Base-by-base conservation (phyloP, 2,797 vertebrate genomes). In the Acipenser oxyrinchus region DNA sequence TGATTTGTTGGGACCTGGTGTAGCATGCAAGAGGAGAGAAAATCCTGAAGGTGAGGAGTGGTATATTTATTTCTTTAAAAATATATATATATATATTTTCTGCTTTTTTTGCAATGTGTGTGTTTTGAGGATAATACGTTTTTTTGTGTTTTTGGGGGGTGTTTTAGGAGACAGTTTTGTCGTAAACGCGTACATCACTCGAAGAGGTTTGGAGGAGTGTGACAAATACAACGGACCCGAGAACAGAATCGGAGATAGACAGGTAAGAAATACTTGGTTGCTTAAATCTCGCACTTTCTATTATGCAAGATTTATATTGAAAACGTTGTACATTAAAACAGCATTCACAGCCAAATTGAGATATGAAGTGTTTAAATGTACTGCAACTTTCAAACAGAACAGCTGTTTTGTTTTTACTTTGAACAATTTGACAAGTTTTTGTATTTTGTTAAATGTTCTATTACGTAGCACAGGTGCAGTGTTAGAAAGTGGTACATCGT, bases 41-140 rank as follows among this genome's bases (percentile, higher is more conserved):
- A 92, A 86, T 70, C 92, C 92, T 6, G 91, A 93, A 87, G 92
- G 92, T 94, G 81, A 91, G 90, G 51, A 72, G 18, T 18, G 18
- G 18, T 2, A 18, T 18, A 18, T 18, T 18, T 18, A 18, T 18
- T 18, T 18, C 2, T 18, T 18, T 18, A 18, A 18, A 18, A 18
- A 18, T 67, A 53, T 55, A 51, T 52, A 55, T 12, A 50, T 13
- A 7, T 10, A 12, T 59, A 51, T 37, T 1, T 1, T 7, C 8
- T 6, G n/a, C 1, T 7, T 53, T 60, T 49, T n/a, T 10, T 6
- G n/a, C n/a, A 10, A 18, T 12, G 15, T 62, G 13, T 49, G 3
- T 8, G 15, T 51, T 9, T 68, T 53, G 23, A 66, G 65, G 57
- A 18, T 61, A 10, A 52, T 64, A 11, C 15, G 6, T 55, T 13